These are phyloP conservation scores for Apis florea DNA, from an alignment of 1,140 invertebrate species.

Conservation along the genomic window DNA sequence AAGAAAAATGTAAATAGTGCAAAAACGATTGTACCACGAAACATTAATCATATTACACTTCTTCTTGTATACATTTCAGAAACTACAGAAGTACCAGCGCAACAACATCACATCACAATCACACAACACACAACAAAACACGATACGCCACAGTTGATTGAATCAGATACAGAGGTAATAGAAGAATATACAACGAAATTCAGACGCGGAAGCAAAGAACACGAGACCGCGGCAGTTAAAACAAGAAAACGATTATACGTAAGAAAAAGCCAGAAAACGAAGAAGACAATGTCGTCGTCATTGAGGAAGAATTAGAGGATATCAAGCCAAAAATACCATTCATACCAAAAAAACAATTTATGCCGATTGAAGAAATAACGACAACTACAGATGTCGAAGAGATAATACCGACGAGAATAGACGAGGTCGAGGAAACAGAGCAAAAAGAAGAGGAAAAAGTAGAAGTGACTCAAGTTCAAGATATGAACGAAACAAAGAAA, in stretches of 20 bases:
- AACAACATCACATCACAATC: slow-evolving; percentile 76
- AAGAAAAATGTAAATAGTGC: slow-evolving; percentile 34
- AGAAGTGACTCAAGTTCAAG: slow-evolving; percentile 4
- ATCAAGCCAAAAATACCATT: slow-evolving; percentile 65
- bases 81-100: slow-evolving; percentile 78
- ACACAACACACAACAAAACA: slow-evolving; percentile 79
- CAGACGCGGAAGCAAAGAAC: slow-evolving; percentile 75
- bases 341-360: slow-evolving; percentile 76
- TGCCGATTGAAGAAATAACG: slow-evolving; percentile 75
- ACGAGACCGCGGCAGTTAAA: slow-evolving; percentile 75
- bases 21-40: slow-evolving; percentile 49
- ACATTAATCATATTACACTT: slow-evolving; percentile 67
- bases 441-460: slow-evolving; percentile 65
- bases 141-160: slow-evolving; percentile 70
- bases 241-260: slow-evolving; percentile 75
- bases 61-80: slow-evolving; percentile 78
- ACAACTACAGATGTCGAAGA: slow-evolving; percentile 60
- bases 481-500: slow-evolving; percentile 9
- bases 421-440: slow-evolving; percentile 51
- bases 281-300: slow-evolving; percentile 72
- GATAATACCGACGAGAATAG: slow-evolving; percentile 51
- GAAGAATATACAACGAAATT: slow-evolving; percentile 79
- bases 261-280: slow-evolving; percentile 65
- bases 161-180: slow-evolving; percentile 76
- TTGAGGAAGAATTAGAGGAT: slow-evolving; percentile 78